Conservation (phyloP, 2,113 vertebrate genomes). For the Eleginops maclovinus region DNA sequence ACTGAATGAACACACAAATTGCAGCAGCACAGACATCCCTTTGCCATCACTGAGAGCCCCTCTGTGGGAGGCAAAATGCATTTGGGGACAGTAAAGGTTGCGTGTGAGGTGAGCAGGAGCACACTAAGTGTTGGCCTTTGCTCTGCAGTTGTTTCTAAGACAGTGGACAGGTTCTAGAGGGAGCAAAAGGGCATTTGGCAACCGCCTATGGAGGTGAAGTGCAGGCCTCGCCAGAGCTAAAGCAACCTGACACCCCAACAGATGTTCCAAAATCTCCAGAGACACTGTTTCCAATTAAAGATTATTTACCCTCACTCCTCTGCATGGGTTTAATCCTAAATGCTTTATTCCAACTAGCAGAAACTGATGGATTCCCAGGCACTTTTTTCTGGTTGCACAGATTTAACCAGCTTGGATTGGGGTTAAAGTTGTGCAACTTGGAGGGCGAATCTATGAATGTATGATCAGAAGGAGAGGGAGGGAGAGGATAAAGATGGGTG, state of each 20-base stretch:
- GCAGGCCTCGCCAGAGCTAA: slow-evolving; percentile 74
- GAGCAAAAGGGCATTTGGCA: slow-evolving; percentile 61
- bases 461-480: slow-evolving; percentile 13
- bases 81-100: slow-evolving; percentile 50
- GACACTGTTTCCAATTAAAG: slow-evolving; percentile 79
- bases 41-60: slow-evolving; percentile 13
- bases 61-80: slow-evolving; percentile 53
- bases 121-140: slow-evolving; percentile 70
- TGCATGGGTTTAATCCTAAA: slow-evolving; percentile 43
- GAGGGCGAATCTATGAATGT: slow-evolving; percentile 22
- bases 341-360: slow-evolving; percentile 43
- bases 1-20: slow-evolving; percentile 50
- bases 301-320: slow-evolving; percentile 69
- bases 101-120: slow-evolving; percentile 59
- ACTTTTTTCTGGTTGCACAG: slow-evolving; percentile 36
- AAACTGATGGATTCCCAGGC: slow-evolving; percentile 38
- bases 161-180: slow-evolving; percentile 60
- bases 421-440: slow-evolving; percentile 53
- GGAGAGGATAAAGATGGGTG: slow-evolving; percentile 34
- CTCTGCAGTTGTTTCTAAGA: slow-evolving; percentile 68
- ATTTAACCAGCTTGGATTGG: slow-evolving; percentile 40
- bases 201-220: slow-evolving; percentile 81
- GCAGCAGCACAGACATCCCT: slow-evolving; percentile 30
- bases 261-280: slow-evolving; percentile 73
- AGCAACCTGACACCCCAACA: slow-evolving; percentile 81